Percentiles rank a stretch among this genome's conserved stretches.
phyloP scores from a whole-genome alignment of 2,797 vertebrate genomes.

The Salarias fasciatus region DNA sequence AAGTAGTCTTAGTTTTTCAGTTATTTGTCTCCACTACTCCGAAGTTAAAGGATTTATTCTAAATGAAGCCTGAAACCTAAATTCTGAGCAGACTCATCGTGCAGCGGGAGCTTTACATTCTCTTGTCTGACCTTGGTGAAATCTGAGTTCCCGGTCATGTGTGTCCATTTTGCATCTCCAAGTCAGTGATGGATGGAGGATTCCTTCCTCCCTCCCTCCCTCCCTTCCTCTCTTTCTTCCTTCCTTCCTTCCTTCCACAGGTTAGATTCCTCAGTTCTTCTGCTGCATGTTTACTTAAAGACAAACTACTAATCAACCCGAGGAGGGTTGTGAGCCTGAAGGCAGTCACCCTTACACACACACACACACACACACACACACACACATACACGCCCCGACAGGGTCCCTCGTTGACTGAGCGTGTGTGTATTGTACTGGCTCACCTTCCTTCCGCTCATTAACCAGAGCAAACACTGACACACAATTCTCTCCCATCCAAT shows the following conservation, averaged over 20 bases:
- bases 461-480: constrained; percentile 77
- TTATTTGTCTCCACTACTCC: no score
- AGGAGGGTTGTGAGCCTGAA: constrained; percentile 65
- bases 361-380: constrained; percentile 14
- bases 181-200: constrained; percentile 63
- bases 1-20: no score
- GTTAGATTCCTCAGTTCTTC: constrained; percentile 62
- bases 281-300: constrained; percentile 79
- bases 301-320: constrained; percentile 80
- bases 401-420: constrained; percentile 41
- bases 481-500: constrained; percentile 61
- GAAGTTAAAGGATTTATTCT: no score
- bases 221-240: constrained; percentile 27
- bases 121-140: constrained; percentile 10
- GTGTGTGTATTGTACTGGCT: constrained; percentile 71
- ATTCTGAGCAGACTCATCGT: not conserved
- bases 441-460: constrained; percentile 83
- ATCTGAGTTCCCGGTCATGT: constrained; percentile 10
- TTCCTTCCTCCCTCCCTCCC: constrained; percentile 12
- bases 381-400: constrained; percentile 45
- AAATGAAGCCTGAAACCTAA: no score
- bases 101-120: constrained; percentile 39
- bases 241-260: constrained; percentile 68
- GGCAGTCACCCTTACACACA: constrained; percentile 55
- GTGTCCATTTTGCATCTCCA: constrained; percentile 11